These are phyloP conservation scores for Craniophora ligustri DNA, from an alignment of 2,888 invertebrate genomes.

Conservation along the genomic window DNA sequence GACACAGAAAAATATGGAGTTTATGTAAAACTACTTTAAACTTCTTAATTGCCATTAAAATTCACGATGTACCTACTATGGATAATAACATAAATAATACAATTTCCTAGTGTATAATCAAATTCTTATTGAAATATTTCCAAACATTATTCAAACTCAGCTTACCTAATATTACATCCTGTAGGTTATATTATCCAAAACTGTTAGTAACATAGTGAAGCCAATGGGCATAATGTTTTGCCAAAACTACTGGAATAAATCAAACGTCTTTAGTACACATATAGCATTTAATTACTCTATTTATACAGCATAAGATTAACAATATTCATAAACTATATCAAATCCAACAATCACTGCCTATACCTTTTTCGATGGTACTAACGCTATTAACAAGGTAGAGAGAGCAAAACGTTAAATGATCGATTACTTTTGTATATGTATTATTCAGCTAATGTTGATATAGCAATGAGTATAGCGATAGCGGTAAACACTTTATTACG, in stretches of 20 bases:
- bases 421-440: slow-evolving; percentile 68
- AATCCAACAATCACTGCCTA: slow-evolving; percentile 88
- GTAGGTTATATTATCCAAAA: slow-evolving; percentile 64
- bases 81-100: neutral
- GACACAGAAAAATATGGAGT: too few relatives aligned
- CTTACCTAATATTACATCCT: slow-evolving; percentile 82
- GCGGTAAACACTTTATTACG: slow-evolving; percentile 61
- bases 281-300: slow-evolving; percentile 89
- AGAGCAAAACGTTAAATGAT: slow-evolving; percentile 83
- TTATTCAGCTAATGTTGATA: slow-evolving; percentile 68
- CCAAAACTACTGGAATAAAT: slow-evolving; percentile 81
- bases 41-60: neutral
- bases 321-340: slow-evolving; percentile 89
- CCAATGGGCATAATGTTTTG: slow-evolving; percentile 61
- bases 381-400: slow-evolving; percentile 84
- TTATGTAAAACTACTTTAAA: too few relatives aligned
- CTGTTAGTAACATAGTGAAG: slow-evolving; percentile 70
- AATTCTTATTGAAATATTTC: slow-evolving; percentile 71
- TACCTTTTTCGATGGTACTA: slow-evolving; percentile 85
- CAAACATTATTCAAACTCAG: slow-evolving; percentile 67
- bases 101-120: slow-evolving; percentile 1
- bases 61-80: neutral
- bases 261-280: slow-evolving; percentile 85
- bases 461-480: slow-evolving; percentile 68
- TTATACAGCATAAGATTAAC: slow-evolving; percentile 89